Evolutionary conservation across 1,140 invertebrate genomes (phyloP).

Genomic region (Calliopsis andreniformis): DNA sequence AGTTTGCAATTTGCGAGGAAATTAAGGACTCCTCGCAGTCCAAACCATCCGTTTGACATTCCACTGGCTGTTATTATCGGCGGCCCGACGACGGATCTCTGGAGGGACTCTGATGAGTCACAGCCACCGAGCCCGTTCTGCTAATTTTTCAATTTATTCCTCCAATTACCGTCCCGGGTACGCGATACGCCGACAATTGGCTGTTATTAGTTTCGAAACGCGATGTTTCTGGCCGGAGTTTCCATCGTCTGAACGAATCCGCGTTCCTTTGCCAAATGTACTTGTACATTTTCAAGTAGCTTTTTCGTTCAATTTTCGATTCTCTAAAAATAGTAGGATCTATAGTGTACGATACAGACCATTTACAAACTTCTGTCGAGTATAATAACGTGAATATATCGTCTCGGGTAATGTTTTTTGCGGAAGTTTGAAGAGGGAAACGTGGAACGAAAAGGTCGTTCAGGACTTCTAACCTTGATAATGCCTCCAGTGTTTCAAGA

Average conservation of each 20-base stretch:
- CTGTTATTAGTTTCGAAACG: conserved; percentile 72
- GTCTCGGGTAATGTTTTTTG: no score
- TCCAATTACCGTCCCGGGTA: conserved; percentile 69
- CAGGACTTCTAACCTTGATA: no score
- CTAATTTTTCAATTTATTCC: conserved; percentile 77
- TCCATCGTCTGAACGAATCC: conserved; percentile 62
- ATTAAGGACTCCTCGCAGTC: conserved; percentile 51
- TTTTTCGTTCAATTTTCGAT: neutral
- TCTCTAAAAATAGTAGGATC: neutral
- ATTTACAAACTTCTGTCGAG: no score
- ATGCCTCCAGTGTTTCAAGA: no score
- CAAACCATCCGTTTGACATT: conserved; percentile 69
- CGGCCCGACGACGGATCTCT: conserved; percentile 54
- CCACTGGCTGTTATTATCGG: conserved; percentile 71
- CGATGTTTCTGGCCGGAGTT: conserved; percentile 55
- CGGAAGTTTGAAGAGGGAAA: no score
- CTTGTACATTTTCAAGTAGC: conserved; percentile 2
- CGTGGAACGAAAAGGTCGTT: no score
- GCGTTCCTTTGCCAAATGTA: conserved; percentile 16
- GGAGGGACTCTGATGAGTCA: conserved; percentile 63
- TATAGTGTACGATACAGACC: no score
- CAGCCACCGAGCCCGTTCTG: conserved; percentile 65
- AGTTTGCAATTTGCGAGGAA: conserved; percentile 56
- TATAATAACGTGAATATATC: no score
- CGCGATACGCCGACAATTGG: conserved; percentile 73